phyloP scores from a whole-genome alignment of 2,113 vertebrate species.

The Pterocles orientalis region DNA sequence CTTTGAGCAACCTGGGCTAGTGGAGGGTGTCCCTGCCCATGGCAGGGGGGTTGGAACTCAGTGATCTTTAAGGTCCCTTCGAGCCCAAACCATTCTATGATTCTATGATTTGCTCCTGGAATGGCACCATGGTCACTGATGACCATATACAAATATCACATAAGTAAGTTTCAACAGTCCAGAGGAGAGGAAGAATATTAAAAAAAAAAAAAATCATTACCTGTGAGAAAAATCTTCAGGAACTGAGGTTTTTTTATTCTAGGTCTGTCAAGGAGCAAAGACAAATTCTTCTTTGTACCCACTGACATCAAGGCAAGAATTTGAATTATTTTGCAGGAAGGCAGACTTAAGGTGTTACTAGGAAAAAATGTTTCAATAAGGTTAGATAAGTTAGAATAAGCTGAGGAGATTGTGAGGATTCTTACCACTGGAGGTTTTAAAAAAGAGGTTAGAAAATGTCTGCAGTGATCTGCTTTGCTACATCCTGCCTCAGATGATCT shows the following conservation, averaged over 20 bases:
- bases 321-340: background rate
- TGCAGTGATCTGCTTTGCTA: background rate
- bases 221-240: background rate
- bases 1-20: too few relatives aligned
- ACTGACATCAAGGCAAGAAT: background rate
- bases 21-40: too few relatives aligned
- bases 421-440: background rate
- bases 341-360: background rate
- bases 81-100: too few relatives aligned
- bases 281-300: background rate
- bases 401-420: background rate
- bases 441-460: background rate
- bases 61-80: too few relatives aligned
- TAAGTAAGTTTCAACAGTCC: background rate
- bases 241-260: background rate
- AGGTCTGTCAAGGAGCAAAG: background rate
- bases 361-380: background rate
- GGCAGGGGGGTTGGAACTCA: too few relatives aligned
- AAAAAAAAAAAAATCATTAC: background rate
- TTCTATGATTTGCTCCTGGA: background rate
- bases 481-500: background rate
- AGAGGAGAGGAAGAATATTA: background rate
- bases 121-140: background rate
- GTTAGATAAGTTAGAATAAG: background rate
- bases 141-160: background rate